Conservation (phyloP, 2,113 vertebrate genomes). For the Dasypus novemcinctus region DNA sequence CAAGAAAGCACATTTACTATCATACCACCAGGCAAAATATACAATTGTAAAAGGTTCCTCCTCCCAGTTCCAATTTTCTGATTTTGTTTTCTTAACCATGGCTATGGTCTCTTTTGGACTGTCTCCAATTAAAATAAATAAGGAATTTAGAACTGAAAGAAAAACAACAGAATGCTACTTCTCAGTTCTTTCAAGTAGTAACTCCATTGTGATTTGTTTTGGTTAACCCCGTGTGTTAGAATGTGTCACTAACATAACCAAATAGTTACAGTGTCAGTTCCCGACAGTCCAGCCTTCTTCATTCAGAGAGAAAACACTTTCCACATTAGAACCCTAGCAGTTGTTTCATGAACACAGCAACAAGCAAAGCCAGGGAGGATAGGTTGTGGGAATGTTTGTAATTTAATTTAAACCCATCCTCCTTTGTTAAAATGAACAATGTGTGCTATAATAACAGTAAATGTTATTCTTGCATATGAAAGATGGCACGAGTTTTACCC, state of each 20-base stretch:
- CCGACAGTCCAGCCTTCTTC: neutral
- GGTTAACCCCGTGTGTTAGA: neutral
- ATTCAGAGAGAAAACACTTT: neutral
- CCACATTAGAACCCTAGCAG: neutral
- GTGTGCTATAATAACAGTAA: neutral
- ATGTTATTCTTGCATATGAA: neutral
- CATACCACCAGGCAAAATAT: neutral
- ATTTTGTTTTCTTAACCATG: conserved; percentile 12
- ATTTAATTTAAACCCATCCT: neutral
- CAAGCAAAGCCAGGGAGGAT: neutral
- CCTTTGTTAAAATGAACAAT: neutral
- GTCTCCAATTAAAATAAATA: conserved; percentile 54
- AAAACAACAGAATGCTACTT: neutral
- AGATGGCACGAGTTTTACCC: neutral
- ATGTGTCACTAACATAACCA: neutral
- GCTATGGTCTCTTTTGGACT: neutral
- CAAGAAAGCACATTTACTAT: neutral
- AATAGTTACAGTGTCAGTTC: neutral
- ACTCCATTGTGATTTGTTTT: neutral
- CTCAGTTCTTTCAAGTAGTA: neutral
- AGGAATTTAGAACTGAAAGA: neutral
- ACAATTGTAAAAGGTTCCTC: neutral
- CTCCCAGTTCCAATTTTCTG: neutral
- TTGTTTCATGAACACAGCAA: neutral
- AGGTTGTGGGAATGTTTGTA: neutral